Conservation (phyloP, 2,113 vertebrate genomes). For the Odontesthes bonariensis region DNA sequence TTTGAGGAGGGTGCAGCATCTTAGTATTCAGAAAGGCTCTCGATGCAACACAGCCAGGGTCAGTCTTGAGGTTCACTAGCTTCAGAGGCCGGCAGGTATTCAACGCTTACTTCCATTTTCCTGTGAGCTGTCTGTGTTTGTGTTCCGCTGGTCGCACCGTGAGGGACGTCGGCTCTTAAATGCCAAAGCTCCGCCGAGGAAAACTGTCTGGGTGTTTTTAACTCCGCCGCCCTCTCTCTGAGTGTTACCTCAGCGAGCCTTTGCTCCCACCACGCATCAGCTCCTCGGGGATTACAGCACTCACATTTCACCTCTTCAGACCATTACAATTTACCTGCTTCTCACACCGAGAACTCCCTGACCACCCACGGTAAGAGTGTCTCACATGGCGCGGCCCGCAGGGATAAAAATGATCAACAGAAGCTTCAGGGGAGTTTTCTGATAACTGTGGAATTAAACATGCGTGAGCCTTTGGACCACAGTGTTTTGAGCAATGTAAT, state of each 20-base stretch:
- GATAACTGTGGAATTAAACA: constrained; percentile 4
- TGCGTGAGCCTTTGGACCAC: neutral
- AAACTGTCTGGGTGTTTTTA: constrained; percentile 19
- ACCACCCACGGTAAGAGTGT: constrained; percentile 30
- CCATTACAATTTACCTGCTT: constrained; percentile 41
- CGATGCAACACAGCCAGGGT: constrained; percentile 22
- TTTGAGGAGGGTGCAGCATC: constrained; percentile 1
- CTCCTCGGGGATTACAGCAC: constrained; percentile 54
- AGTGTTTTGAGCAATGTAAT: neutral
- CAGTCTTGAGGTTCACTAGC: constrained; percentile 41
- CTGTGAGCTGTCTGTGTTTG: constrained; percentile 40
- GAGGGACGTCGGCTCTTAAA: constrained; percentile 36
- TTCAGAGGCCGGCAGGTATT: constrained; percentile 41
- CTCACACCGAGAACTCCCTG: constrained; percentile 18
- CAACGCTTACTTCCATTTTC: constrained; percentile 46
- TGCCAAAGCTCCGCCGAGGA: constrained; percentile 21
- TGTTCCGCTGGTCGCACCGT: constrained; percentile 42
- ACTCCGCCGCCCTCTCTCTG: constrained; percentile 8
- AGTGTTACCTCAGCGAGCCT: constrained; percentile 17
- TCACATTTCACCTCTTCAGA: constrained; percentile 31
- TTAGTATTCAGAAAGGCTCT: constrained; percentile 33
- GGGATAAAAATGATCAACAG: constrained; percentile 6
- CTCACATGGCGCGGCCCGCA: constrained; percentile 15
- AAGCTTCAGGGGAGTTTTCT: constrained; percentile 2
- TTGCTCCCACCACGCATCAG: constrained; percentile 39